phyloP scores from a whole-genome alignment of 92 coral and sea anemone genomes.

The Montipora capitata region DNA sequence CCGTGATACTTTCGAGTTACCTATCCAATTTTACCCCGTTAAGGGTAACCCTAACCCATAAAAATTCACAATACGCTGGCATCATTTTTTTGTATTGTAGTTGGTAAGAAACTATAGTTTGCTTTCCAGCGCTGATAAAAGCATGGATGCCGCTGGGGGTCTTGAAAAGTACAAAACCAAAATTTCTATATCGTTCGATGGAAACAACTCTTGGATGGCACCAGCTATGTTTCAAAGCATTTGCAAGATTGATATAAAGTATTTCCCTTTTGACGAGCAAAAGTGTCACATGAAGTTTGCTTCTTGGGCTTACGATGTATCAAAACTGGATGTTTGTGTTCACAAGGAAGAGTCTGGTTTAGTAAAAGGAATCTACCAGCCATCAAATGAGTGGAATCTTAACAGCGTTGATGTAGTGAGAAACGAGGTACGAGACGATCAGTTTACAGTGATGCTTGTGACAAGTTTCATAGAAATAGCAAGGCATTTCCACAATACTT shows the following conservation, averaged over 20 bases:
- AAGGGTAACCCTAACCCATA: too few species aligned
- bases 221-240: conserved; percentile 89
- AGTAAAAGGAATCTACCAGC: conserved; percentile 59
- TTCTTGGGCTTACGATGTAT: conserved; percentile 90
- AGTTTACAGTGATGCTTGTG: too few species aligned
- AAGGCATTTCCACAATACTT: too few species aligned
- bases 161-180: conserved; percentile 82
- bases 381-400: conserved; percentile 82
- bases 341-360: conserved; percentile 64
- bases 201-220: conserved; percentile 80
- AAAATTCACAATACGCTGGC: too few species aligned
- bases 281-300: conserved; percentile 79
- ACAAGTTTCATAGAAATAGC: too few species aligned
- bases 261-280: conserved; percentile 92
- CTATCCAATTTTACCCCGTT: too few species aligned
- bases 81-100: not conserved
- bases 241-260: conserved; percentile 81
- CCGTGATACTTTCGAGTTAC: too few species aligned
- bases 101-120: conserved; percentile 17
- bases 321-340: conserved; percentile 70
- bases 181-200: conserved; percentile 66
- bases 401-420: conserved; percentile 46
- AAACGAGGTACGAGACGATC: conserved; percentile 46
- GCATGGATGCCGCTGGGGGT: conserved; percentile 82
- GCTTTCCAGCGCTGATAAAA: conserved; percentile 82